Conservation (phyloP, 2,797 vertebrate genomes). For the Anguilla anguilla region DNA sequence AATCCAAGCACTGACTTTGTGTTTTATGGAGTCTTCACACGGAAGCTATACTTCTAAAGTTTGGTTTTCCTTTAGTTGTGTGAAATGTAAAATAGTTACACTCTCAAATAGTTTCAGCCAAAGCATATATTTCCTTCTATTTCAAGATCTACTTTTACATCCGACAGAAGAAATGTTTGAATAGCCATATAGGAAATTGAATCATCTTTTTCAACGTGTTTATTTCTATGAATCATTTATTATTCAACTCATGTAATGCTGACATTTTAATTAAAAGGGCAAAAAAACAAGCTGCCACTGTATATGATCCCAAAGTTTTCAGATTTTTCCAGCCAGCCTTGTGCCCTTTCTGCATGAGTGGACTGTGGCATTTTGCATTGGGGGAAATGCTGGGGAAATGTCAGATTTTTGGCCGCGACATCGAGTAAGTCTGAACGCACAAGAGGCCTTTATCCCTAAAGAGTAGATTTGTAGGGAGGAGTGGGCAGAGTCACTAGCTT, state of each 20-base stretch:
- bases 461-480: background rate
- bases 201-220: background rate
- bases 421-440: background rate
- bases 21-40: background rate
- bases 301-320: background rate
- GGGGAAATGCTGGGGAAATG: conserved; percentile 3
- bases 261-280: background rate
- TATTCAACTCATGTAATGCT: background rate
- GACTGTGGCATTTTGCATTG: conserved; percentile 1
- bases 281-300: background rate
- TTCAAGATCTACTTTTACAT: background rate
- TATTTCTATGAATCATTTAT: background rate
- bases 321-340: background rate
- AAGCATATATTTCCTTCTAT: background rate
- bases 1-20: background rate
- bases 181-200: background rate
- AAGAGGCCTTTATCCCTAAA: conserved; percentile 7
- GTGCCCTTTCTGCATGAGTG: background rate
- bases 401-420: background rate
- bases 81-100: background rate
- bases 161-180: background rate
- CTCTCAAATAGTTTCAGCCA: background rate
- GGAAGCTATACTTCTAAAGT: background rate
- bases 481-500: background rate
- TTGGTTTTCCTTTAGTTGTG: background rate